A percentile compares a stretch with the other conserved stretches of the same genome.
phyloP scores from a whole-genome alignment of 2,113 vertebrate genomes.

The Toxotes chatareus region DNA sequence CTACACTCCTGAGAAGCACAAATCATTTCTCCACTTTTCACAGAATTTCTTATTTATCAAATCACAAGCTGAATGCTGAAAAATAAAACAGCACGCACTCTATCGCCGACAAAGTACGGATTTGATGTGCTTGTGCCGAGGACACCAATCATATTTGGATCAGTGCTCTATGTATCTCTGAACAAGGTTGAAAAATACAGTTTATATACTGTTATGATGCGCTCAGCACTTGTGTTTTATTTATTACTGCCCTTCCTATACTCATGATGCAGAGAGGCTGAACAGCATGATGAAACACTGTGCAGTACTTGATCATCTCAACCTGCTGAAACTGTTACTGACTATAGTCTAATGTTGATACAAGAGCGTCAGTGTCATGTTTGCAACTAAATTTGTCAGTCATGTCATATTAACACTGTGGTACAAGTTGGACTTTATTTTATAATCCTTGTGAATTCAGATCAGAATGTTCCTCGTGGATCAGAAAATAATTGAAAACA shows the following conservation, averaged over 20 bases:
- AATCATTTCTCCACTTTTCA: constrained; percentile 29
- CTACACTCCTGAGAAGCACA: constrained; percentile 21
- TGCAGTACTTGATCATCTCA: constrained; percentile 4
- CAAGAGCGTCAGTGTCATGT: neutral
- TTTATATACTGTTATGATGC: constrained; percentile 25
- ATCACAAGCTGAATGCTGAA: constrained; percentile 10
- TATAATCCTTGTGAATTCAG: constrained; percentile 13
- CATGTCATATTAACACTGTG: neutral
- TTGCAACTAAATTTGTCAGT: neutral
- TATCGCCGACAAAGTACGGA: constrained; percentile 28
- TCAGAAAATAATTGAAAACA: constrained; percentile 31
- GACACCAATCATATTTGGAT: constrained; percentile 52
- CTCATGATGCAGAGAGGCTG: constrained; percentile 1
- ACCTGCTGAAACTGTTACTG: constrained; percentile 3
- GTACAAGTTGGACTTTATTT: constrained; percentile 1
- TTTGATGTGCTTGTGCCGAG: constrained; percentile 42
- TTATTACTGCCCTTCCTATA: neutral
- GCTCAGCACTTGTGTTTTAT: constrained; percentile 31
- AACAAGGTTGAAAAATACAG: constrained; percentile 20
- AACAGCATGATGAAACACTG: constrained; percentile 22
- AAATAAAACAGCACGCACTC: constrained; percentile 35
- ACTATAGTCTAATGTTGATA: constrained; percentile 4
- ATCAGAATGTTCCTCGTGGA: constrained; percentile 22
- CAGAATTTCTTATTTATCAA: constrained; percentile 52
- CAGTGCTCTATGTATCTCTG: constrained; percentile 48